phyloP scores from a whole-genome alignment of 2,797 vertebrate genomes.

The Enteromius trimaculatus region DNA sequence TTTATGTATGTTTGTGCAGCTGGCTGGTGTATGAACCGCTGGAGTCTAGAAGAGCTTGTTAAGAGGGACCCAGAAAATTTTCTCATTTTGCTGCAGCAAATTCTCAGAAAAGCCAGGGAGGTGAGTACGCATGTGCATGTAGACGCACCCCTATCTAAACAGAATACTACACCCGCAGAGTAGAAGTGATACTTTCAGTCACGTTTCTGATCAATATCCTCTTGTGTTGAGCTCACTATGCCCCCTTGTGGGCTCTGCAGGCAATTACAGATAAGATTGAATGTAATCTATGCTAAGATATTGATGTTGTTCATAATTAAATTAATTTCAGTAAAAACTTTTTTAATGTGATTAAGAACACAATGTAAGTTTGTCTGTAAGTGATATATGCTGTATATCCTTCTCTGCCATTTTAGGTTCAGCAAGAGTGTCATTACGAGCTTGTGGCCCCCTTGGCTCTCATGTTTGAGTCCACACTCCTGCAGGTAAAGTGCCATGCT shows the following conservation, averaged over 20 bases:
- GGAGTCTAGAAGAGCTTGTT: slow-evolving; percentile 95
- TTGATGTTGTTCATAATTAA: background rate
- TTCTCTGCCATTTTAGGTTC: slow-evolving; percentile 78
- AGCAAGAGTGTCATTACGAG: slow-evolving; percentile 89
- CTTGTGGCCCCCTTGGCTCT: slow-evolving; percentile 89
- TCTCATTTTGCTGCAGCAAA: slow-evolving; percentile 93
- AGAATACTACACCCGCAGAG: background rate
- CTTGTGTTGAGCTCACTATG: background rate
- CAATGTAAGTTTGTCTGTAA: background rate
- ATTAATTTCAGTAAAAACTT: background rate
- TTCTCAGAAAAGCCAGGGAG: slow-evolving; percentile 88
- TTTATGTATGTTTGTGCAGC: slow-evolving; percentile 66
- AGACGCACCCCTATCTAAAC: background rate
- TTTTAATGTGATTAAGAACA: background rate
- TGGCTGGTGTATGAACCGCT: slow-evolving; percentile 94
- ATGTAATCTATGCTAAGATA: background rate
- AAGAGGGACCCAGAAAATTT: slow-evolving; percentile 91
- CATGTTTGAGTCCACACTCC: slow-evolving; percentile 90
- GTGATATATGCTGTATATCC: slow-evolving; percentile 29
- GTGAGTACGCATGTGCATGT: slow-evolving; percentile 68
- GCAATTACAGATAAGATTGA: background rate
- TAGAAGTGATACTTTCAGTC: slow-evolving; percentile 6
- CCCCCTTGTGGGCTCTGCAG: slow-evolving; percentile 34
- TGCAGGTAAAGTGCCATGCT: slow-evolving; percentile 78
- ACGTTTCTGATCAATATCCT: background rate